Evolutionary conservation across 2,888 invertebrate genomes (phyloP).

Genomic region (Drosophila stalkeri): DNA sequence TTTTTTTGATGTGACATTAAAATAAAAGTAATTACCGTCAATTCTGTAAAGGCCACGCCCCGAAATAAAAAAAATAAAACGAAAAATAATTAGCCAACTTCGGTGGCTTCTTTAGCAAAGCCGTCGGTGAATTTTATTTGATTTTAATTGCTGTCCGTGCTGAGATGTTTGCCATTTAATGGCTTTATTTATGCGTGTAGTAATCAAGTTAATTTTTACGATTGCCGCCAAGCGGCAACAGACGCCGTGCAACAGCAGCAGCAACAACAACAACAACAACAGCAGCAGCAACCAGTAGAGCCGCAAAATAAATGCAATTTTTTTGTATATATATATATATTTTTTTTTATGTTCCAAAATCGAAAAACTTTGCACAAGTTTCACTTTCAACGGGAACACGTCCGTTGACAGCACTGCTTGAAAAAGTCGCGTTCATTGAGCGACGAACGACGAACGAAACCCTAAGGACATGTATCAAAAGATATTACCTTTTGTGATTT

Average conservation of each 20-base stretch:
- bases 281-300: constrained; percentile 38
- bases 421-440: constrained; percentile 21
- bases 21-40: constrained; percentile 18
- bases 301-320: constrained; percentile 76
- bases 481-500: constrained; percentile 7
- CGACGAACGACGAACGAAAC: constrained; percentile 39
- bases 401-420: constrained; percentile 59
- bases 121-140: constrained; percentile 71
- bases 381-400: constrained; percentile 71
- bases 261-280: constrained; percentile 28
- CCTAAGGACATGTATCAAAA: constrained; percentile 52
- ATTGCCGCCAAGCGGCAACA: constrained; percentile 57
- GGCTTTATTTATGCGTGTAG: constrained; percentile 80
- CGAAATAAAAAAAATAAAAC: neutral
- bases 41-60: constrained; percentile 19
- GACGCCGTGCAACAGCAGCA: constrained; percentile 41
- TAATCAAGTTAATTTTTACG: constrained; percentile 80
- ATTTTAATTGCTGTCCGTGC: constrained; percentile 70
- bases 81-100: constrained; percentile 20
- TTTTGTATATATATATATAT: constrained; percentile 27
- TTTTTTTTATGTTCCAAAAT: constrained; percentile 47
- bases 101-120: constrained; percentile 29
- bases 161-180: constrained; percentile 69
- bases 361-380: constrained; percentile 56
- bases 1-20: constrained; percentile 6